Evolutionary conservation across 2,888 invertebrate genomes (phyloP), one percentile per base, ranked within the genome.

Genomic region (Leptopilina myrica): DNA sequence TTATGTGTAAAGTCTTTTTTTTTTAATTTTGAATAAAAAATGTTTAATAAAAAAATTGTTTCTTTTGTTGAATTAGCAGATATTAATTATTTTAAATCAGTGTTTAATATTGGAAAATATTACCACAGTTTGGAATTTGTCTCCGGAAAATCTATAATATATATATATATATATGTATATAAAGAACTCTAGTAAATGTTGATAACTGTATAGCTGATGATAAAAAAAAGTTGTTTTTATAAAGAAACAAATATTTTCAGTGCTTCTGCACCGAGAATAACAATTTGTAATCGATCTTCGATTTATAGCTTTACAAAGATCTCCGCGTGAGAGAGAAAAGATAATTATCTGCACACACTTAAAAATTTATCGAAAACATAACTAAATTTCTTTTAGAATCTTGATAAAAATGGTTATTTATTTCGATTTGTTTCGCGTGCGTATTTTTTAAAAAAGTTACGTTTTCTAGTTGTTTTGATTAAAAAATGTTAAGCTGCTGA

Each of bases 371-470:
- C 59, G 14, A 59, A 33, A 33, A 15, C n/a, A n/a, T 15, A 7
- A 59, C 59, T 59, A 59, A 59, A 59, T 43, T 43, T 43, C 15
- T 59, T 56, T 59, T 15, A 59, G n/a, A 59, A 59, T 59, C 59
- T 59, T n/a, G 59, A 59, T 59, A 15, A 59, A 15, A 59, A 15
- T 43, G 6, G 43, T 43, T 6, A 43, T 43, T 7, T 8, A 43
- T 43, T 43, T 43, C 43, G 5, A 8, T 43, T 43, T 43, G 8
- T 43, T 43, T 6, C 33, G 33, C 33, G 33, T 33, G 33, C 33
- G 33, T 33, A 33, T 33, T 33, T 33, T 33, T 33, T 33, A 2
- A 33, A 33, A 4, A 4, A 33, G 33, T 33, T 33, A 33, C 33
- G 33, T 33, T 33, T 33, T 33, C 33, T 33, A 33, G 1, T 33